Base-by-base conservation (phyloP, 2,113 vertebrate species). In the Dipodomys merriami region DNA sequence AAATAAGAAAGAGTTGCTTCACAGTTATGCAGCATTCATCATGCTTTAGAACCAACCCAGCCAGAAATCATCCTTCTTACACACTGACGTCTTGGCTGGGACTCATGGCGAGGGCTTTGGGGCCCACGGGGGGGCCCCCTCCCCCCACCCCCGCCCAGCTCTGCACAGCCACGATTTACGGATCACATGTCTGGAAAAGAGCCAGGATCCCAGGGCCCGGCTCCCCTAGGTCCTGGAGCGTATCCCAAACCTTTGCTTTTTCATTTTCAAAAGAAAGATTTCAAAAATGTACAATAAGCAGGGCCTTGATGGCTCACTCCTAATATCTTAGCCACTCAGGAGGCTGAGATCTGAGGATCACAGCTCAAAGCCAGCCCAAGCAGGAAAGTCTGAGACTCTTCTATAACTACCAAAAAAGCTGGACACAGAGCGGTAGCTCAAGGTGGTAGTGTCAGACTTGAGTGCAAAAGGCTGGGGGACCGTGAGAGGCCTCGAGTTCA, bases 81-180 rank as follows among this genome's bases (percentile, higher is more conserved):
- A 78, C 6, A 2, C 68, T 79, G 68, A 73, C 8, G 65, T 93
- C 72, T 39, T 73, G 76, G 30, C 30, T 1, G 7, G 68, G 68
- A 10, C 27, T n/a, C 8, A 7, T 12, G 12, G 16, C 0, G 0
- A 16, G n/a, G 23, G 27, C 35, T 1, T 0, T 6, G 23, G 30
- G 3, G 7, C 60, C 74, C 0, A 13, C 11, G n/a, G n/a, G 53
- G 1, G 0, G 0, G 1, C n/a, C 62, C 62, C 39, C 67, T 0
- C 29, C 0, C 19, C 2, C 7, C 19, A 25, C 16, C 10, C 7
- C 11, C 0, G 5, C 39, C 25, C 53, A 62, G 16, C 6, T 7
- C 16, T 8, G 6, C 18, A 1, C 4, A 0, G 20, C 0, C 0
- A 46, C n/a, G n/a, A n/a, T n/a, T n/a, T n/a, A n/a, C n/a, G n/a